Evolutionary conservation across 2,113 vertebrate species (phyloP).

Genomic region (Lamprologus ornatipinnis): DNA sequence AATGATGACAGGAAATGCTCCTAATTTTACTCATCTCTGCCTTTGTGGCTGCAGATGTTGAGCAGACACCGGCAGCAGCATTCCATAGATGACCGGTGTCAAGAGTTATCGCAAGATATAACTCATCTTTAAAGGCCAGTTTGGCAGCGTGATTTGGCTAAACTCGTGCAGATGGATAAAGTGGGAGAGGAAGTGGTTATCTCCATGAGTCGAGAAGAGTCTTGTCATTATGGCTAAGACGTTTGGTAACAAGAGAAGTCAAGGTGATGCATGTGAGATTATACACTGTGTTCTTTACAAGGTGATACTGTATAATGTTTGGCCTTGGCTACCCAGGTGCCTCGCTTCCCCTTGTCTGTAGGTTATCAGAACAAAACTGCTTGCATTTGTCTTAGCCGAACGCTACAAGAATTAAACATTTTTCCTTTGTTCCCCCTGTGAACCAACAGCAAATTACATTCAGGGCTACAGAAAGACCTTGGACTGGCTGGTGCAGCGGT

Average conservation of each 20-base stretch:
- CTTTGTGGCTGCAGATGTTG: conserved; percentile 57
- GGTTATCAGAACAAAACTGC: conserved; percentile 56
- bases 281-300: conserved; percentile 29
- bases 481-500: conserved; percentile 22
- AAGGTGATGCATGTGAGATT: background rate
- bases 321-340: conserved; percentile 49
- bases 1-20: conserved; percentile 58
- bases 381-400: conserved; percentile 45
- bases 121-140: conserved; percentile 51
- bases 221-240: background rate
- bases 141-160: conserved; percentile 39
- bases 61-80: conserved; percentile 33
- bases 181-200: background rate
- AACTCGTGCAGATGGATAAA: conserved; percentile 25
- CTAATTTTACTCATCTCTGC: conserved; percentile 48
- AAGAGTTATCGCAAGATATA: conserved; percentile 32
- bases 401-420: conserved; percentile 43
- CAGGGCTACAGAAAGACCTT: conserved; percentile 57
- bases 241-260: conserved; percentile 10
- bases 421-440: conserved; percentile 51
- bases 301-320: conserved; percentile 16
- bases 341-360: conserved; percentile 22
- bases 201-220: background rate
- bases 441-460: conserved; percentile 50
- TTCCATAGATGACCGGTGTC: conserved; percentile 54